These are phyloP conservation scores for Xenopus petersii DNA, from an alignment of 2,797 vertebrate genomes.

Conservation along the genomic window DNA sequence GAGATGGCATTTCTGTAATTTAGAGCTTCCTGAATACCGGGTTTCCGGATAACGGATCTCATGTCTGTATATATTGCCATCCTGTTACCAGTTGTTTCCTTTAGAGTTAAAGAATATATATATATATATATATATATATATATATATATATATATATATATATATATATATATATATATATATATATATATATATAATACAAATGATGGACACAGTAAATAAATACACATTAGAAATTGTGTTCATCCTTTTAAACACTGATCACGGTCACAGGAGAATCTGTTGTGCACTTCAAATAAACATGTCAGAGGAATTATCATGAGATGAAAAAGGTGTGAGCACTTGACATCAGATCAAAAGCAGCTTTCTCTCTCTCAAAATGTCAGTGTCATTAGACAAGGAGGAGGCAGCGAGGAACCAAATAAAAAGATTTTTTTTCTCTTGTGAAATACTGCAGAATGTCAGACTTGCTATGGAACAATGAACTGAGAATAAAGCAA, in stretches of 20 bases:
- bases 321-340: slow-evolving; percentile 20
- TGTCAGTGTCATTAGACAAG: slow-evolving; percentile 42
- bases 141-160: too few relatives aligned
- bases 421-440: slow-evolving; percentile 32
- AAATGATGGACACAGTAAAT: not conserved
- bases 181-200: too few relatives aligned
- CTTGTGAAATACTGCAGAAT: slow-evolving; percentile 25
- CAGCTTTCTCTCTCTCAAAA: slow-evolving; percentile 26
- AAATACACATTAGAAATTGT: not conserved
- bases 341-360: slow-evolving; percentile 39
- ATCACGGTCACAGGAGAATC: slow-evolving; percentile 4
- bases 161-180: too few relatives aligned
- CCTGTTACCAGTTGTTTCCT: too few relatives aligned
- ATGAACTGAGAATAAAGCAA: slow-evolving; percentile 19
- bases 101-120: too few relatives aligned
- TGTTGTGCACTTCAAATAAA: slow-evolving; percentile 18
- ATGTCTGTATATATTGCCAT: too few relatives aligned
- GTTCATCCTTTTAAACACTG: not conserved
- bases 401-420: slow-evolving; percentile 19
- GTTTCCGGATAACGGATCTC: too few relatives aligned
- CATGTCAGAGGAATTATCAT: slow-evolving; percentile 15
- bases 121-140: too few relatives aligned
- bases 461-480: slow-evolving; percentile 37
- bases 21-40: too few relatives aligned
- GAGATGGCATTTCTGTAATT: too few relatives aligned